These are phyloP conservation scores for Anthonomus grandis DNA, from an alignment of 1,140 invertebrate species.

Conservation along the genomic window DNA sequence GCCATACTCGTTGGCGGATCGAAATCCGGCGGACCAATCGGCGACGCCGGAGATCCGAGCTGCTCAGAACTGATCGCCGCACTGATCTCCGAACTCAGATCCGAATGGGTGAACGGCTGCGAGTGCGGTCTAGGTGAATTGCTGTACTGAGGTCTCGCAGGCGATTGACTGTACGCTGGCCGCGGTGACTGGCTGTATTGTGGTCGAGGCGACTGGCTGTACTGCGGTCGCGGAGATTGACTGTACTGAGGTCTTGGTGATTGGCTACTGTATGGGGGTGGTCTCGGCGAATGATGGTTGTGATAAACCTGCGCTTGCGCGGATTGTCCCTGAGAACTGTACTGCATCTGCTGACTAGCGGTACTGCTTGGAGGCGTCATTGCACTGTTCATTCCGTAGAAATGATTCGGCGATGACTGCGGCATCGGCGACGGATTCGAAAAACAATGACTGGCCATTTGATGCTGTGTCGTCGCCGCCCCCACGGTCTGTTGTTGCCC, in stretches of 20 bases:
- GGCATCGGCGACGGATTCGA: slow-evolving; percentile 54
- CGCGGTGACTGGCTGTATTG: slow-evolving; percentile 58
- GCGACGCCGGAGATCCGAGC: slow-evolving; percentile 60
- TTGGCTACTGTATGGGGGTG: slow-evolving; percentile 51
- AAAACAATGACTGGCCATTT: slow-evolving; percentile 56
- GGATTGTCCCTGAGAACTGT: too few relatives aligned
- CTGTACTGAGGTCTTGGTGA: slow-evolving; percentile 46
- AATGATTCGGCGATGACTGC: slow-evolving; percentile 52
- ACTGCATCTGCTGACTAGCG: too few relatives aligned
- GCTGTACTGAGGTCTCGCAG: slow-evolving; percentile 54
- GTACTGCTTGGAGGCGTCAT: slow-evolving; percentile 43
- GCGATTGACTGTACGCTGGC: slow-evolving; percentile 60
- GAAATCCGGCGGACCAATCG: slow-evolving; percentile 71
- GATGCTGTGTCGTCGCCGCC: too few relatives aligned
- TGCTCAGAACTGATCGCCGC: slow-evolving; percentile 72
- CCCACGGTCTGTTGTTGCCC: too few relatives aligned
- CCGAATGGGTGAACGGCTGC: slow-evolving; percentile 66
- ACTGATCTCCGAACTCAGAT: slow-evolving; percentile 72
- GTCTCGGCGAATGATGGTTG: slow-evolving; percentile 37
- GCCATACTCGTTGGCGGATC: slow-evolving; percentile 66
- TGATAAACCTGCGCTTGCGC: slow-evolving; percentile 48
- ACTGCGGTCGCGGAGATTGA: slow-evolving; percentile 58
- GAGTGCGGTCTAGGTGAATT: slow-evolving; percentile 60
- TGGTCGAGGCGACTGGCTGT: slow-evolving; percentile 57
- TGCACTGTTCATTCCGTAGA: slow-evolving; percentile 46